A percentile compares a stretch with the other conserved stretches of the same genome.
Conservation (phyloP, 2,113 vertebrate genomes). For the Falco punctatus region DNA sequence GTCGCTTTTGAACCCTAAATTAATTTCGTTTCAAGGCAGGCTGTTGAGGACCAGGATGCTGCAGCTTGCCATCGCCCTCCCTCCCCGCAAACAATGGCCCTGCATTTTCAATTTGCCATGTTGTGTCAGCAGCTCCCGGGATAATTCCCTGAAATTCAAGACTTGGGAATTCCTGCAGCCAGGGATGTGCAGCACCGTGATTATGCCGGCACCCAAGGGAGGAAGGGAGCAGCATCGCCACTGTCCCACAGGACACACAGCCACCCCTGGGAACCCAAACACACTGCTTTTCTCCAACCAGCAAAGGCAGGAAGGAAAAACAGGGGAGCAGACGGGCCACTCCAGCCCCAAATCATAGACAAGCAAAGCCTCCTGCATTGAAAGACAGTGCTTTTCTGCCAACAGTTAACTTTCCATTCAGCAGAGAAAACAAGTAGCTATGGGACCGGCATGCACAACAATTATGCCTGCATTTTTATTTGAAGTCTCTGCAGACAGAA, state of each 20-base stretch:
- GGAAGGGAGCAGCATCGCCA: neutral
- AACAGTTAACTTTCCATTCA: neutral
- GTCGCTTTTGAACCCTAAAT: neutral
- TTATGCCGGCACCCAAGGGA: neutral
- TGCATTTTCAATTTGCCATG: neutral
- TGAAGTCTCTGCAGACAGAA: conserved; percentile 7
- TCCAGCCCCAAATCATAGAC: neutral
- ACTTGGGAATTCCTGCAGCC: neutral
- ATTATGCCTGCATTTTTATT: conserved; percentile 26
- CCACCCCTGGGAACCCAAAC: neutral
- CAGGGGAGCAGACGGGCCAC: fast-evolving
- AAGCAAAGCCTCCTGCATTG: neutral
- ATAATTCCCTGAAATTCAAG: neutral
- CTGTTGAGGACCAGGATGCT: neutral
- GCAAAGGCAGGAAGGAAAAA: neutral
- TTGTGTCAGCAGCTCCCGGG: neutral
- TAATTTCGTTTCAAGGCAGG: neutral
- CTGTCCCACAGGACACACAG: fast-evolving
- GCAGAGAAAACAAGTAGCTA: neutral
- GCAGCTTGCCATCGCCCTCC: neutral
- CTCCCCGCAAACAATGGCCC: neutral
- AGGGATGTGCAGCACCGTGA: fast-evolving
- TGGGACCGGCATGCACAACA: neutral
- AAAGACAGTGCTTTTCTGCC: neutral
- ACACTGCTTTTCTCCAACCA: neutral